Conservation (phyloP, 2,888 invertebrate genomes). For the Coenonympha arcania region DNA sequence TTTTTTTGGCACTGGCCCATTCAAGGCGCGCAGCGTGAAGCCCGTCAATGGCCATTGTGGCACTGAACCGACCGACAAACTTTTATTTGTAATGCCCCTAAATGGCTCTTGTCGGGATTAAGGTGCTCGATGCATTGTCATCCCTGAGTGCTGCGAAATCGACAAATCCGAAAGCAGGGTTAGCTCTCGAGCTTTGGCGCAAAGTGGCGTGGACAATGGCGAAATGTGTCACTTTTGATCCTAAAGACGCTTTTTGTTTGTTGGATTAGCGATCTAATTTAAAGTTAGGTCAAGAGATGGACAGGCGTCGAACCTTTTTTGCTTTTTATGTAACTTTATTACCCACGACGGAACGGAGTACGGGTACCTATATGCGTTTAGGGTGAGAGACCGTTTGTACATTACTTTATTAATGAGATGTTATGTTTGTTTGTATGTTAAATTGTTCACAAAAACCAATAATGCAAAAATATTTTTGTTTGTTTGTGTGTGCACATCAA, state of each 20-base stretch:
- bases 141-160: slow-evolving; percentile 47
- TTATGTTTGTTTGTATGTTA: too few relatives aligned
- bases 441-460: too few relatives aligned
- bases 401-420: too few relatives aligned
- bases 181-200: slow-evolving; percentile 10
- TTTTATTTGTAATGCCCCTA: slow-evolving; percentile 71
- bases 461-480: too few relatives aligned
- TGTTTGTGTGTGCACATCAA: too few relatives aligned
- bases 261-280: neutral
- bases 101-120: slow-evolving; percentile 72
- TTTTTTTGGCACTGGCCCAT: slow-evolving; percentile 68
- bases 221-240: slow-evolving; percentile 5
- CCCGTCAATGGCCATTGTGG: slow-evolving; percentile 69
- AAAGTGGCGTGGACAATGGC: slow-evolving; percentile 1
- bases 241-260: slow-evolving; percentile 1
- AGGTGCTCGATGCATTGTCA: slow-evolving; percentile 60
- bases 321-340: neutral
- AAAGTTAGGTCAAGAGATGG: neutral
- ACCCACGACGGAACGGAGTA: too few relatives aligned
- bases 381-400: too few relatives aligned
- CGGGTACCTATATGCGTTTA: too few relatives aligned
- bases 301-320: neutral
- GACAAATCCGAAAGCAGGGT: slow-evolving; percentile 38
- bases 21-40: slow-evolving; percentile 67
- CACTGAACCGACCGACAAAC: slow-evolving; percentile 56